Conservation (phyloP, 2,113 vertebrate species). For the Pithys albifrons region DNA sequence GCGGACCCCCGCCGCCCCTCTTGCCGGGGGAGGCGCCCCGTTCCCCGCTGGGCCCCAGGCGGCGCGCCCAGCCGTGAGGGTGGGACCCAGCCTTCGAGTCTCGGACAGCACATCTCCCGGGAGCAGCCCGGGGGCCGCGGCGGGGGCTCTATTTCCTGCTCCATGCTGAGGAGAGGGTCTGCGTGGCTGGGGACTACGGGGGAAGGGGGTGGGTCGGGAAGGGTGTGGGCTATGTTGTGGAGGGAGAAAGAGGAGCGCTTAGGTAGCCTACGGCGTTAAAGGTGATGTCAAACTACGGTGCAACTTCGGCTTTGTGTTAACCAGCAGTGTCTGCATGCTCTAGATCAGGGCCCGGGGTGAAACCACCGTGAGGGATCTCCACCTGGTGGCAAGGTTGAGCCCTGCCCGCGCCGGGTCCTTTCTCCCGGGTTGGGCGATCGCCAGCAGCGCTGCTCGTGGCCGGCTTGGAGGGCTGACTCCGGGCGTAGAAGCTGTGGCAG, state of each 20-base stretch:
- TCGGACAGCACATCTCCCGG: not conserved
- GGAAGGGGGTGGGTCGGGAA: not conserved
- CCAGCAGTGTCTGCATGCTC: not conserved
- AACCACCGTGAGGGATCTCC: not conserved
- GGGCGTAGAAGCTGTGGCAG: accelerated
- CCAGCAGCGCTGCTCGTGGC: not conserved
- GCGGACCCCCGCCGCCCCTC: no score
- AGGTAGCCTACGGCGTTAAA: not conserved
- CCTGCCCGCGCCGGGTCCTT: not conserved
- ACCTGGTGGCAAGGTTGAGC: conserved; percentile 25
- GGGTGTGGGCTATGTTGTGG: not conserved
- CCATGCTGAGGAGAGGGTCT: no score
- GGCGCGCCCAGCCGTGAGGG: not conserved
- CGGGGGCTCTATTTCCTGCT: no score
- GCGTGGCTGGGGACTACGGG: not conserved
- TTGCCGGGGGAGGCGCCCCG: not conserved
- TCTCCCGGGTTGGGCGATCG: not conserved
- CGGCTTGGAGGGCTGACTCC: not conserved
- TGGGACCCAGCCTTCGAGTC: not conserved
- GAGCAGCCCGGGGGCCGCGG: no score
- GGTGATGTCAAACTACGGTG: conserved; percentile 17
- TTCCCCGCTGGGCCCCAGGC: not conserved
- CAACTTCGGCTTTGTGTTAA: conserved; percentile 18
- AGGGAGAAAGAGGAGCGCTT: no score
- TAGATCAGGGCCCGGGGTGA: not conserved